Conservation (phyloP, 1,140 invertebrate genomes). For the Diuraphis noxia region DNA sequence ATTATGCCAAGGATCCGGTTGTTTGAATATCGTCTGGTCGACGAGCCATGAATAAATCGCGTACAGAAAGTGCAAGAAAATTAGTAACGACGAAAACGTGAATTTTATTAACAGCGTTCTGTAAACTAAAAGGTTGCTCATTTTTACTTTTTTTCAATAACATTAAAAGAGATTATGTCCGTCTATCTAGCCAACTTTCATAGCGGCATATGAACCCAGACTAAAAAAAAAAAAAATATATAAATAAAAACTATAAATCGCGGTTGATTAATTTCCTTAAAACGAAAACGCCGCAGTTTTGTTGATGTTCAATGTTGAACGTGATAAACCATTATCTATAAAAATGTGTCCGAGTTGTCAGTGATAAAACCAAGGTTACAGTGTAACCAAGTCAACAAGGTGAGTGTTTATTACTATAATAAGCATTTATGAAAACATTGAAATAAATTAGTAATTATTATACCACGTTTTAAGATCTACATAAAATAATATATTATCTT, state of each 20-base stretch:
- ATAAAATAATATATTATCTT: no score
- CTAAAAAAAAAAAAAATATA: neutral
- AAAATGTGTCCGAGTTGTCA: neutral
- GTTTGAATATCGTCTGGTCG: neutral
- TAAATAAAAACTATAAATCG: neutral
- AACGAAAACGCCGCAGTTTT: neutral
- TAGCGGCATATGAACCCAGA: neutral
- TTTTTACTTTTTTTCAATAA: neutral
- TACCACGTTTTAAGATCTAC: neutral
- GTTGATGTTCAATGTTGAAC: neutral
- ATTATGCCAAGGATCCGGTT: neutral
- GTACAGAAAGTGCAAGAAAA: neutral
- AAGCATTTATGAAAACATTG: neutral
- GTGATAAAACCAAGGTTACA: conserved; percentile 2
- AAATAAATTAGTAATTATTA: neutral
- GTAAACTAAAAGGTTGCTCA: neutral
- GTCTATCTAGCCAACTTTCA: neutral
- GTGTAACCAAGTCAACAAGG: conserved; percentile 15
- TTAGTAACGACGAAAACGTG: neutral
- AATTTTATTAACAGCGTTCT: conserved; percentile 8
- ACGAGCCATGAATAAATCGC: conserved; percentile 10
- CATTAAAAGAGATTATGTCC: neutral
- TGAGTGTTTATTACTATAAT: neutral
- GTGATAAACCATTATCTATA: neutral
- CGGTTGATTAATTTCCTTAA: neutral